Conservation (phyloP, 2,113 vertebrate genomes). For the Catharus bicknelli region DNA sequence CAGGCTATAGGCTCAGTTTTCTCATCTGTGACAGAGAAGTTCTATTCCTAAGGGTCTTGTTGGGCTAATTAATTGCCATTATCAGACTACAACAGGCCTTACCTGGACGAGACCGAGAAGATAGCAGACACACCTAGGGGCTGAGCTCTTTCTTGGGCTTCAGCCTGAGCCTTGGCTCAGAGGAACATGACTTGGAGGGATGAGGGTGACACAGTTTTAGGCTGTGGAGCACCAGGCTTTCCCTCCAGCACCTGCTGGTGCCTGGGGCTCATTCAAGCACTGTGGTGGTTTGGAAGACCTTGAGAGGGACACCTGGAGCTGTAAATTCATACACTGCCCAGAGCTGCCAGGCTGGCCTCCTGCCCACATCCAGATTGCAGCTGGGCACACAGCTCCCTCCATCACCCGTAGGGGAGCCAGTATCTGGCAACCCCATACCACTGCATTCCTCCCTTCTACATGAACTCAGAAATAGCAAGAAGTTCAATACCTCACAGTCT, state of each 20-base stretch:
- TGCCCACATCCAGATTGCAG: not conserved
- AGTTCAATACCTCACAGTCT: not conserved
- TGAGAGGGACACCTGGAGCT: slow-evolving; percentile 1
- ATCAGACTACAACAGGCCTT: not conserved
- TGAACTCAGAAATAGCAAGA: not conserved
- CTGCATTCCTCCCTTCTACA: not conserved
- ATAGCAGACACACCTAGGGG: not conserved
- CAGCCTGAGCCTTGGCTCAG: not conserved
- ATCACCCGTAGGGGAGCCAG: not conserved
- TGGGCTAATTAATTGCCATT: not conserved
- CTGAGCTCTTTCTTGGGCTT: not conserved
- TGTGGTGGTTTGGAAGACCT: slow-evolving; percentile 16
- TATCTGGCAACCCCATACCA: not conserved
- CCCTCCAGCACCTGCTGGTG: not conserved
- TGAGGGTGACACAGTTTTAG: not conserved
- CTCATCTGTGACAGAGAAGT: not conserved
- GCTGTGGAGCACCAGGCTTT: not conserved
- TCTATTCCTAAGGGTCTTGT: not conserved
- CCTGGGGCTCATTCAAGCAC: not conserved
- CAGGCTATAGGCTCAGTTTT: not conserved
- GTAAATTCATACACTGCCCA: not conserved
- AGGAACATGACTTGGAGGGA: not conserved
- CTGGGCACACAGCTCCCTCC: not conserved
- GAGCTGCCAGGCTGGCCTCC: not conserved
- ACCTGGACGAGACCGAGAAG: not conserved